Percentiles rank a stretch among this genome's conserved stretches.
Conservation (phyloP, 2,797 vertebrate genomes). For the Eptatretus atami region DNA sequence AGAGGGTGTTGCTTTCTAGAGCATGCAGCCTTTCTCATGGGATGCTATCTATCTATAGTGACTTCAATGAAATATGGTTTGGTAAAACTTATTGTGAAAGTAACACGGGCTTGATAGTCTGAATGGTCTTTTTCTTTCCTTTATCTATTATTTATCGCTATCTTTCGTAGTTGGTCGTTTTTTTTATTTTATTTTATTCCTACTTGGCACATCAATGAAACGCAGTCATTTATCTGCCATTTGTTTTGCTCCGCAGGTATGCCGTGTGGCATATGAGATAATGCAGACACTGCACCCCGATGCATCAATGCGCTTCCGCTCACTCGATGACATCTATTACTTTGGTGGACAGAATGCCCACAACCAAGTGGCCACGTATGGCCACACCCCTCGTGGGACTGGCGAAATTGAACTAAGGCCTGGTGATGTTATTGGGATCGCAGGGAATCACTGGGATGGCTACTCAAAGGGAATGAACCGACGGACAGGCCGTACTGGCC, state of each 20-base stretch:
- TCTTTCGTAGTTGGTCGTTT: too few relatives aligned
- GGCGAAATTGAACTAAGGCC: slow-evolving; percentile 84
- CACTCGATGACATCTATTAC: slow-evolving; percentile 93
- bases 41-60: too few relatives aligned
- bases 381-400: slow-evolving; percentile 42
- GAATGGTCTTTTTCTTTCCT: too few relatives aligned
- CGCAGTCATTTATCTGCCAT: too few relatives aligned
- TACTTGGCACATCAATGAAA: too few relatives aligned
- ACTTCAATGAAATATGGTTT: too few relatives aligned
- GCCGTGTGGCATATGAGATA: slow-evolving; percentile 87
- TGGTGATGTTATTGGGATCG: slow-evolving; percentile 70
- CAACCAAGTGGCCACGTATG: slow-evolving; percentile 75
- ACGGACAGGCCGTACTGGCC: slow-evolving; percentile 67
- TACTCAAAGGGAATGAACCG: slow-evolving; percentile 93
- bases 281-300: slow-evolving; percentile 92
- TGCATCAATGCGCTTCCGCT: slow-evolving; percentile 69
- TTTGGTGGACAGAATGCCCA: slow-evolving; percentile 92
- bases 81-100: too few relatives aligned
- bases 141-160: too few relatives aligned
- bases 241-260: slow-evolving; percentile 28
- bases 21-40: too few relatives aligned
- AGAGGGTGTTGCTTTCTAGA: too few relatives aligned
- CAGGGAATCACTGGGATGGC: slow-evolving; percentile 92
- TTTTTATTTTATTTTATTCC: too few relatives aligned
- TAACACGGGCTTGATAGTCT: too few relatives aligned